Evolutionary conservation across 1,140 invertebrate species (phyloP), one percentile per base, ranked within the genome.

Genomic region (Bradysia coprophila): DNA sequence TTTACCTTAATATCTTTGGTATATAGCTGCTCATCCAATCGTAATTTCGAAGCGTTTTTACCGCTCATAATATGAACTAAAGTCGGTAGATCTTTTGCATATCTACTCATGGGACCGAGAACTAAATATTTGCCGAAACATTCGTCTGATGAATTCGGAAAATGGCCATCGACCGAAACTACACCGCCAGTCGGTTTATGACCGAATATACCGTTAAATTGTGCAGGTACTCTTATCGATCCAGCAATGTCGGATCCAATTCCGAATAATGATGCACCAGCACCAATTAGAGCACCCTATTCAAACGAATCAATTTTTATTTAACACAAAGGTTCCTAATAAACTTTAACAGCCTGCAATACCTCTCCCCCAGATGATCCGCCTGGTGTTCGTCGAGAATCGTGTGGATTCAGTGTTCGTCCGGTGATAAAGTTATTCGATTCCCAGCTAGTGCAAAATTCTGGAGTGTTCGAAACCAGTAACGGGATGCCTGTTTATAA

Each of bases 241-340:
- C 90, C 77, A 10, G 76, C 81, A 43, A 93, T 75, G 58, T 95
- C 90, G 0, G 85, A 86, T 8, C 85, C 85, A 23, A 95, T 62
- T 22, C 88, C 86, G 38, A 91, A 68, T 0, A 81, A 55, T 0
- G 83, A 78, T 13, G 77, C 84, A 13, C 72, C 85, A 34, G 76
- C 57, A 3, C 73, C 74, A 11, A 87, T 56, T 1, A 87, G 47
- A 2, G 78, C 75, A 0, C 62, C 73, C 77, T 81, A 46, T 2
- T 53, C 56, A 20, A 33, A 46, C 22, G 20, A 21, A 16, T 28
- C 6, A 16, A 34, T 32, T 8, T 32, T 1, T 28, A 28, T 28
- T 0, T 16, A 5, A 8, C 9, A 23, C 11, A 0, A 41, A 4
- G 3, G 2, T 18, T 24, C 34, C 15, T 21, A 38, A 38, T 15